Conservation (phyloP, 2,113 vertebrate genomes). For the Onychostoma macrolepis region DNA sequence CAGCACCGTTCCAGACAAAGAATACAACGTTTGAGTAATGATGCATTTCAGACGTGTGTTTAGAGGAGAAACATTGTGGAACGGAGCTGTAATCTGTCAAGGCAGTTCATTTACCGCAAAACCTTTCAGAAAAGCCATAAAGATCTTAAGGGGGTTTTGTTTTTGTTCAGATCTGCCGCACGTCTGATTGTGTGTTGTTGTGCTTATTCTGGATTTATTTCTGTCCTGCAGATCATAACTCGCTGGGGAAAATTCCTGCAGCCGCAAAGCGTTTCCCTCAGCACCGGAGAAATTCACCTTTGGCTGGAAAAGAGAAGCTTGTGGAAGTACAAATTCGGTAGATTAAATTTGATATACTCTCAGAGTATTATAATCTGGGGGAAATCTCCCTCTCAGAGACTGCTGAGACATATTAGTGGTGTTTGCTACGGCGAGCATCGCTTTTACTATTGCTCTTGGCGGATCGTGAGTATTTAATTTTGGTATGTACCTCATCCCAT, state of each 20-base stretch:
- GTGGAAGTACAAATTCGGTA: slow-evolving; percentile 58
- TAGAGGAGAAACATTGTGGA: slow-evolving; percentile 68
- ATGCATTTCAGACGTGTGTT: slow-evolving; percentile 59
- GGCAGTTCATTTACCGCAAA: slow-evolving; percentile 71
- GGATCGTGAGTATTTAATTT: neutral
- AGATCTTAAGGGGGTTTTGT: slow-evolving; percentile 63
- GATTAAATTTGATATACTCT: slow-evolving; percentile 66
- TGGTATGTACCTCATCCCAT: neutral
- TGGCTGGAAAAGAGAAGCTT: slow-evolving; percentile 59
- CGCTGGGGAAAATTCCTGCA: slow-evolving; percentile 50
- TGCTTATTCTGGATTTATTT: slow-evolving; percentile 68
- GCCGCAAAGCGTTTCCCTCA: slow-evolving; percentile 52
- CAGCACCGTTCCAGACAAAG: slow-evolving; percentile 45
- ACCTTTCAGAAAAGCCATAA: slow-evolving; percentile 69
- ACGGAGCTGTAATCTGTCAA: slow-evolving; percentile 66
- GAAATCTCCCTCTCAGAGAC: slow-evolving; percentile 63
- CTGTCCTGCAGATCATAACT: slow-evolving; percentile 61
- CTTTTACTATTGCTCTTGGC: neutral
- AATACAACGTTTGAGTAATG: slow-evolving; percentile 50
- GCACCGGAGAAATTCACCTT: slow-evolving; percentile 63
- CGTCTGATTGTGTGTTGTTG: slow-evolving; percentile 60
- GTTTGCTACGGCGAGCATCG: neutral
- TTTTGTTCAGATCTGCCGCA: slow-evolving; percentile 46
- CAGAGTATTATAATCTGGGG: slow-evolving; percentile 65
- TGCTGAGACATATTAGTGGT: slow-evolving; percentile 19